Evolutionary conservation across 1,140 invertebrate genomes (phyloP).

Genomic region (Heliconius himera): DNA sequence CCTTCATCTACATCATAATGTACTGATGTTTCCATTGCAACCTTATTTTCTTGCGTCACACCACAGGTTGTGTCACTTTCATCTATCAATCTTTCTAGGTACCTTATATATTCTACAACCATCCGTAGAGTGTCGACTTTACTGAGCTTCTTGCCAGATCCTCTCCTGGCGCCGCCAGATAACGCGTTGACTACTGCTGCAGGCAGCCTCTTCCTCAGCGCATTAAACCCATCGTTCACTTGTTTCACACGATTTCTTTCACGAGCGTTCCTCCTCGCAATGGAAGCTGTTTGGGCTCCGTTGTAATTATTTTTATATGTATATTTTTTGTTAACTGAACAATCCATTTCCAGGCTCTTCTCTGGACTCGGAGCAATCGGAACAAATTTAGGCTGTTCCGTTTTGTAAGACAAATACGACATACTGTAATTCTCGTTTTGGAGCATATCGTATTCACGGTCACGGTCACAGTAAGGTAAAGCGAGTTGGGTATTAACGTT

Average conservation of each 20-base stretch:
- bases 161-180: constrained; percentile 84
- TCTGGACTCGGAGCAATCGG: constrained; percentile 79
- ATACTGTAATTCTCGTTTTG: constrained; percentile 57
- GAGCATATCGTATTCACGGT: constrained; percentile 51
- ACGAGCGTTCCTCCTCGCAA: constrained; percentile 95
- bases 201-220: constrained; percentile 92
- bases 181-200: constrained; percentile 87
- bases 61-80: constrained; percentile 79
- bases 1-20: constrained; percentile 64
- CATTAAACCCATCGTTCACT: constrained; percentile 96
- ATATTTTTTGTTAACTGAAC: constrained; percentile 82
- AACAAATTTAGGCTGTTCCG: constrained; percentile 62
- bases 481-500: constrained; percentile 24
- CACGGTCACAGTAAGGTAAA: constrained; percentile 20
- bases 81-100: constrained; percentile 92
- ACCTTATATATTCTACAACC: constrained; percentile 96
- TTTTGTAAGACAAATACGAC: constrained; percentile 48
- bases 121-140: constrained; percentile 97
- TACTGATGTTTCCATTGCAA: constrained; percentile 47
- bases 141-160: constrained; percentile 93
- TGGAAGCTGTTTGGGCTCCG: constrained; percentile 89
- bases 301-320: constrained; percentile 84
- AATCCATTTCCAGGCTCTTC: constrained; percentile 45
- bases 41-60: constrained; percentile 42
- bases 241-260: constrained; percentile 97